Evolutionary conservation across 2,888 invertebrate genomes (phyloP).

Genomic region (Pandemis heparana): DNA sequence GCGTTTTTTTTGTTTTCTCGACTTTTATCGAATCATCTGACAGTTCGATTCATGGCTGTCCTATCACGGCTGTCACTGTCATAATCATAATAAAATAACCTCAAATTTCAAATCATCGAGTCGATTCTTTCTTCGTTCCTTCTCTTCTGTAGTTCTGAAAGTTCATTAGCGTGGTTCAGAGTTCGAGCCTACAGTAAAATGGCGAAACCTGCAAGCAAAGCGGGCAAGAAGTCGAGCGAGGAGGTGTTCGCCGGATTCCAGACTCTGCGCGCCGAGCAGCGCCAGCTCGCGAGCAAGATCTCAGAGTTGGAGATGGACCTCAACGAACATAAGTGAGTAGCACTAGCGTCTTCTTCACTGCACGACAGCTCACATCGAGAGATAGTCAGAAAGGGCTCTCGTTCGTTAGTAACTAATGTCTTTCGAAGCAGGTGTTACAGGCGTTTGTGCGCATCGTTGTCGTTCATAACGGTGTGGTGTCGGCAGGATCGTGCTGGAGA

Average conservation of each 20-base stretch:
- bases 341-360: not conserved
- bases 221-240: constrained; percentile 87
- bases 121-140: not conserved
- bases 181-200: constrained; percentile 50
- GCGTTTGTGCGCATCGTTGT: not conserved
- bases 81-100: too few relatives aligned
- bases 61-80: too few relatives aligned
- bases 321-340: constrained; percentile 96
- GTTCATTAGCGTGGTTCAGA: not conserved
- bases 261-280: constrained; percentile 93
- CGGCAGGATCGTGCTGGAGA: constrained; percentile 96
- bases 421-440: constrained; percentile 20
- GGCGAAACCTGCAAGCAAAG: constrained; percentile 69
- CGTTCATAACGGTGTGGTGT: not conserved
- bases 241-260: constrained; percentile 96
- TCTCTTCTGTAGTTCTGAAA: not conserved
- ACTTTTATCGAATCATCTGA: too few relatives aligned
- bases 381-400: not conserved
- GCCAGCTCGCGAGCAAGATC: constrained; percentile 93
- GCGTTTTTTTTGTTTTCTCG: too few relatives aligned
- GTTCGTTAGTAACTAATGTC: not conserved
- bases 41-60: too few relatives aligned
- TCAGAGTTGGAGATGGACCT: constrained; percentile 97
- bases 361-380: not conserved
- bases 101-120: too few relatives aligned